Conservation (phyloP, 2,888 invertebrate species). For the Periphyllus acericola region DNA sequence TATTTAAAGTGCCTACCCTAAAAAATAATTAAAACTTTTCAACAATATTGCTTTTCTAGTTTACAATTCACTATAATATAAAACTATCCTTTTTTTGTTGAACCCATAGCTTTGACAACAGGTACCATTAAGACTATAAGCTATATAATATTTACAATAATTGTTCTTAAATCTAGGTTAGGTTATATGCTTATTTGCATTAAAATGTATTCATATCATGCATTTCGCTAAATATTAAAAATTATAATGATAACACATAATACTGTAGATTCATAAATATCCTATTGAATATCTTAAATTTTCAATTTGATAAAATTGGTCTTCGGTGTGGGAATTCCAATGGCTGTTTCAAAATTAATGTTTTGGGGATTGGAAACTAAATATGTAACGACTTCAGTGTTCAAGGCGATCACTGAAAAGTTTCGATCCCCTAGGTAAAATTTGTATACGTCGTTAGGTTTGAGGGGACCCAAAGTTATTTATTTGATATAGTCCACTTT, state of each 20-base stretch:
- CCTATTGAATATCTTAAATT: neutral
- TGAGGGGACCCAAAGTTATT: slow-evolving; percentile 9
- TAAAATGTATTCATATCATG: too few relatives aligned
- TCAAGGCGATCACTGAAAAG: slow-evolving; percentile 21
- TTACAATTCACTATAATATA: too few relatives aligned
- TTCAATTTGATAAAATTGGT: neutral
- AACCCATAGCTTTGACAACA: too few relatives aligned
- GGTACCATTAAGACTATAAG: too few relatives aligned
- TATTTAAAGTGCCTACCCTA: neutral
- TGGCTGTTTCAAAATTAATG: slow-evolving; percentile 29
- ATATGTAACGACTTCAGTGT: slow-evolving; percentile 33
- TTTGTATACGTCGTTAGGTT: slow-evolving; percentile 40
- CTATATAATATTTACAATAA: too few relatives aligned
- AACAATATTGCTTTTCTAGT: neutral
- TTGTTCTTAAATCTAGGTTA: too few relatives aligned
- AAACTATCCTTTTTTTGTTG: too few relatives aligned
- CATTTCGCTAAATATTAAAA: neutral
- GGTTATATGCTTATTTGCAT: too few relatives aligned
- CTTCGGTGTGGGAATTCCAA: neutral
- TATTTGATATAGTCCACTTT: slow-evolving; percentile 14
- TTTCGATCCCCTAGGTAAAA: slow-evolving; percentile 44
- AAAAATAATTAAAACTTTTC: slow-evolving; percentile 24
- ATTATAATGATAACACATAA: neutral
- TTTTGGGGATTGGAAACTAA: slow-evolving; percentile 39
- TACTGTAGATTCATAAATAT: neutral